Base-by-base conservation (phyloP, 2,888 invertebrate genomes). In the Cantharis rustica region DNA sequence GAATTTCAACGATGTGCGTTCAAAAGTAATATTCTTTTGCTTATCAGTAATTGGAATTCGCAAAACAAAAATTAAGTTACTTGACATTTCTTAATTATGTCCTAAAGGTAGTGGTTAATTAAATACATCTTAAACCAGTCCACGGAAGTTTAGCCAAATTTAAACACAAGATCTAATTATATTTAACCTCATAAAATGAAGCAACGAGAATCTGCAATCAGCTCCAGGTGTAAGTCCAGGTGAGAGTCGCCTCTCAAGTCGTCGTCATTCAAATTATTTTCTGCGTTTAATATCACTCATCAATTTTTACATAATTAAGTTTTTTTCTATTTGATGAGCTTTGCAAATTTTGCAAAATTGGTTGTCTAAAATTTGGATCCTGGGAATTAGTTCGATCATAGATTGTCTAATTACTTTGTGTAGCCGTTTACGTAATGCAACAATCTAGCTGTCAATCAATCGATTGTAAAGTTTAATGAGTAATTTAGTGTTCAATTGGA, bases 101-200 rank as follows among this genome's bases (percentile, higher is more conserved):
- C 77, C 77, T 73, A 71, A 61, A 77, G 77, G 77, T 77, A 74
- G 74, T 73, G 64, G 31, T 69, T 75, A 77, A 77, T 77, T 77
- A 77, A 77, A 77, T 70, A 72, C 61, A 16, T 75, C 69, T 77
- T 72, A 75, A 77, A 77, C 77, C 77, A 75, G 77, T 78, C 76
- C 68, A 27, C 73, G 73, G 76, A 73, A 76, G 76, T 76, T 47
- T 75, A 62, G 75, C 78, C 73, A 75, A 78, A 78, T 78, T 75
- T 78, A 75, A 78, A 69, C 75, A 73, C 75, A 75, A 78, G 73
- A 75, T 78, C 75, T 78, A 78, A 78, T 78, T 78, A 78, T 73
- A 69, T 71, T 75, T 73, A 78, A 78, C 75, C 75, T 78, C 75
- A 73, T 78, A 78, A 75, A 78, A 72, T 66, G 71, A 71, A 77